Evolutionary conservation across 2,888 invertebrate species (phyloP).

Genomic region (Lordiphosa fenestrarum): DNA sequence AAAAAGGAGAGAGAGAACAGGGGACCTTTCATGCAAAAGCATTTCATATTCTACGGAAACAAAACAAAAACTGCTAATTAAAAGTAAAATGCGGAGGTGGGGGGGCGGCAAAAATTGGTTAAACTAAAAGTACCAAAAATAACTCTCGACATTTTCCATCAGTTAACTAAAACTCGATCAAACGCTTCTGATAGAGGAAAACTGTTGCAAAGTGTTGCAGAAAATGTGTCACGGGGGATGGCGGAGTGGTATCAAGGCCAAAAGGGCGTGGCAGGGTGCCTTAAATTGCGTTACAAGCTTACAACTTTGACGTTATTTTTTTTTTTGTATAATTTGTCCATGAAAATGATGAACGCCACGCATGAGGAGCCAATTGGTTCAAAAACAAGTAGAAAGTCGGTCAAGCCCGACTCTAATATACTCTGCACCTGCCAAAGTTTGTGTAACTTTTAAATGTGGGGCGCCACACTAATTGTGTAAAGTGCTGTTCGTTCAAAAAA

Average conservation of each 20-base stretch:
- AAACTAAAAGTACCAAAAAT: conserved; percentile 33
- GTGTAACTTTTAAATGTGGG: neutral
- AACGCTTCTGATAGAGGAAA: conserved; percentile 34
- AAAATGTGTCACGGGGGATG: conserved; percentile 9
- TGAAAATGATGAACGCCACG: conserved; percentile 44
- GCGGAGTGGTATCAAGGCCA: conserved; percentile 2
- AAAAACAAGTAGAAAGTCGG: conserved; percentile 13
- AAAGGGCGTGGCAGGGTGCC: conserved; percentile 11
- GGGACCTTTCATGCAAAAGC: neutral
- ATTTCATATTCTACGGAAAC: conserved; percentile 8
- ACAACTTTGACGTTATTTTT: conserved; percentile 33
- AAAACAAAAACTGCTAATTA: conserved; percentile 44
- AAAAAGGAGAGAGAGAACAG: neutral
- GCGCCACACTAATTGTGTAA: no score
- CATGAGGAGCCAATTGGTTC: conserved; percentile 27
- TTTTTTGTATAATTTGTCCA: conserved; percentile 16
- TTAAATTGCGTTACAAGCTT: conserved; percentile 49
- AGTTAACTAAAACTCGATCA: conserved; percentile 46
- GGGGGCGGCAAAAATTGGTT: conserved; percentile 28
- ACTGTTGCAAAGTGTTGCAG: conserved; percentile 24
- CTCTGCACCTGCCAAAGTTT: no score
- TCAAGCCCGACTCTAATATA: conserved; percentile 1
- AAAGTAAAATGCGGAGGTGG: conserved; percentile 41
- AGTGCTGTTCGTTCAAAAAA: no score
- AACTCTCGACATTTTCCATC: conserved; percentile 46